Percentiles rank a stretch among this genome's conserved stretches.
Conservation (phyloP, 1,140 invertebrate species). For the Eumaeus atala region DNA sequence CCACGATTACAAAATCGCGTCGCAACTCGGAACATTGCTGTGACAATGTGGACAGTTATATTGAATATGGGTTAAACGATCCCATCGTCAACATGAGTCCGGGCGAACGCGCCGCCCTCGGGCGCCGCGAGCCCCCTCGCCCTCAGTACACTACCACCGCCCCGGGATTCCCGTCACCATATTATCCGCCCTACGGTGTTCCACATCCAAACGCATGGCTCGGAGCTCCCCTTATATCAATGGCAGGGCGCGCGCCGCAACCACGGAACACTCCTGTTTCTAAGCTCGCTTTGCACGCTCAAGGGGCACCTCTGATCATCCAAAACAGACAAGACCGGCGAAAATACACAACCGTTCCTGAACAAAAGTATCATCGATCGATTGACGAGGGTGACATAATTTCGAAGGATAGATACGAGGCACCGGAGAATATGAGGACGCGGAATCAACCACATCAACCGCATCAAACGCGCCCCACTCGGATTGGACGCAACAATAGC, state of each 20-base stretch:
- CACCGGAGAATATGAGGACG: conserved; percentile 46
- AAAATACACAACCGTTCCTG: conserved; percentile 52
- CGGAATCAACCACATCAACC: conserved; percentile 56
- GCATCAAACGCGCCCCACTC: conserved; percentile 46
- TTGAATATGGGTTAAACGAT: conserved; percentile 72
- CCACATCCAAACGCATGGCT: conserved; percentile 76
- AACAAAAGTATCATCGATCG: conserved; percentile 55
- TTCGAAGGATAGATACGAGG: conserved; percentile 45
- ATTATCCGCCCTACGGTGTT: conserved; percentile 62
- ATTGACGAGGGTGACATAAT: conserved; percentile 39
- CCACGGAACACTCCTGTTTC: conserved; percentile 72
- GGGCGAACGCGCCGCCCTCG: conserved; percentile 67
- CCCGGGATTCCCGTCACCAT: conserved; percentile 64
- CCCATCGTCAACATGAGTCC: conserved; percentile 57
- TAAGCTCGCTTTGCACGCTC: conserved; percentile 83
- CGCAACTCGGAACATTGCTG: conserved; percentile 56
- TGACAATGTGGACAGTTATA: conserved; percentile 56
- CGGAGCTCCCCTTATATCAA: conserved; percentile 82
- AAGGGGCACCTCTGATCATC: conserved; percentile 84
- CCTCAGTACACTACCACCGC: conserved; percentile 62
- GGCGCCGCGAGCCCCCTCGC: conserved; percentile 68
- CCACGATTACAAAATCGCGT: conserved; percentile 68
- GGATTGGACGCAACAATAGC: conserved; percentile 58
- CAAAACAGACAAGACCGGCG: conserved; percentile 74
- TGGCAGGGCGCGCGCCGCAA: conserved; percentile 67